Percentiles rank a stretch among this genome's conserved stretches.
phyloP scores from a whole-genome alignment of 2,888 invertebrate species.

The Tryphoninae sp. region DNA sequence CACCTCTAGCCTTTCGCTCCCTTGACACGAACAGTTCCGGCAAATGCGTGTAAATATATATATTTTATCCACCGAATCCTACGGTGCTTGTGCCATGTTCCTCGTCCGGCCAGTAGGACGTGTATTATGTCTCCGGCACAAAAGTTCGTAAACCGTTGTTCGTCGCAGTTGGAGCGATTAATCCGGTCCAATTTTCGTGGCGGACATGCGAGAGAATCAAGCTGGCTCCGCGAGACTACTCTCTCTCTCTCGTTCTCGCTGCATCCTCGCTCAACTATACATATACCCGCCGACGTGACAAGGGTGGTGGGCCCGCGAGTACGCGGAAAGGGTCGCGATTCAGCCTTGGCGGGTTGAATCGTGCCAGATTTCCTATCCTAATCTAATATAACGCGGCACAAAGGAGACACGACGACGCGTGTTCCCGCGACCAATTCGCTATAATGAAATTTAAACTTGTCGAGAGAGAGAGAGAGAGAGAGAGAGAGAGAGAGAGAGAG shows the following conservation, averaged over 20 bases:
- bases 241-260: background rate
- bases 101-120: background rate
- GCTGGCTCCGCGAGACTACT: conserved; percentile 10
- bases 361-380: conserved; percentile 50
- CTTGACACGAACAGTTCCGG: conserved; percentile 52
- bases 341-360: conserved; percentile 32
- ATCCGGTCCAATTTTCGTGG: conserved; percentile 67
- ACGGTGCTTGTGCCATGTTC: background rate
- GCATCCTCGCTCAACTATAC: background rate
- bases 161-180: conserved; percentile 64
- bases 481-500: no score
- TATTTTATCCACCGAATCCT: conserved; percentile 1
- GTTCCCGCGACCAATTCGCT: conserved; percentile 22
- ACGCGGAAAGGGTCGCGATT: conserved; percentile 7
- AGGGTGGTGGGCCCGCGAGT: background rate
- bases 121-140: conserved; percentile 22
- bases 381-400: conserved; percentile 42
- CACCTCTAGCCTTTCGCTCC: background rate
- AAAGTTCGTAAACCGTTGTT: conserved; percentile 68
- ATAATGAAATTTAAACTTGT: conserved; percentile 57
- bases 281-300: background rate
- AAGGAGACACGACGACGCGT: conserved; percentile 3
- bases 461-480: conserved; percentile 10
- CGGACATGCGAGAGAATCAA: conserved; percentile 40
- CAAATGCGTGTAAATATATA: conserved; percentile 6